Percentiles rank a stretch among this genome's conserved stretches.
These are phyloP conservation scores for Dasypolia templi DNA, from an alignment of 2,888 invertebrate genomes.

Conservation along the genomic window DNA sequence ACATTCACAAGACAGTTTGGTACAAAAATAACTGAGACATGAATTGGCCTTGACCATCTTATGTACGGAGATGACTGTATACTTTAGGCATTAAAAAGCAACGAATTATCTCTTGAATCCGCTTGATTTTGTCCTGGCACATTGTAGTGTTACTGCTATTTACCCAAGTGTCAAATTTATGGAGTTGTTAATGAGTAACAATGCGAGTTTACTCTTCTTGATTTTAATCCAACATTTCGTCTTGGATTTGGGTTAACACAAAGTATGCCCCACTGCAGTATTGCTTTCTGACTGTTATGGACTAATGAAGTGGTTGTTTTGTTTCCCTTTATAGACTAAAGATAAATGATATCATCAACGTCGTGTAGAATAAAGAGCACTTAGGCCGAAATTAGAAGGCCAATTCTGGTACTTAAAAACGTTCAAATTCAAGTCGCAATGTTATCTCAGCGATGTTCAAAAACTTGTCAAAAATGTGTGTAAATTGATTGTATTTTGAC, in stretches of 20 bases:
- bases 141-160: background rate
- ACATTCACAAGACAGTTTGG: constrained; percentile 42
- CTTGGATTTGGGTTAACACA: background rate
- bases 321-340: constrained; percentile 31
- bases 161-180: background rate
- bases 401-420: no score
- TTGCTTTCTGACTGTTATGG: constrained; percentile 16
- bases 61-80: constrained; percentile 48
- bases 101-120: constrained; percentile 30
- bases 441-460: no score
- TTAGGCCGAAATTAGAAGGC: constrained; percentile 41
- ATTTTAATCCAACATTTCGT: background rate
- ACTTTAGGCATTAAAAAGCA: constrained; percentile 49
- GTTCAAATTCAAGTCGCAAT: no score
- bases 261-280: constrained; percentile 7
- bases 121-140: constrained; percentile 11
- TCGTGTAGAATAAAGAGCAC: constrained; percentile 36
- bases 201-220: background rate
- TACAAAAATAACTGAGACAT: constrained; percentile 58
- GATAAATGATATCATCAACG: constrained; percentile 35
- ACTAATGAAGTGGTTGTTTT: constrained; percentile 18
- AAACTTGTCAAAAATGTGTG: no score
- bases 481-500: no score
- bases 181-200: background rate
- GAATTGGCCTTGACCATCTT: constrained; percentile 58